Conservation (phyloP, 2,888 invertebrate genomes). For the Neocrepidodera transversa region DNA sequence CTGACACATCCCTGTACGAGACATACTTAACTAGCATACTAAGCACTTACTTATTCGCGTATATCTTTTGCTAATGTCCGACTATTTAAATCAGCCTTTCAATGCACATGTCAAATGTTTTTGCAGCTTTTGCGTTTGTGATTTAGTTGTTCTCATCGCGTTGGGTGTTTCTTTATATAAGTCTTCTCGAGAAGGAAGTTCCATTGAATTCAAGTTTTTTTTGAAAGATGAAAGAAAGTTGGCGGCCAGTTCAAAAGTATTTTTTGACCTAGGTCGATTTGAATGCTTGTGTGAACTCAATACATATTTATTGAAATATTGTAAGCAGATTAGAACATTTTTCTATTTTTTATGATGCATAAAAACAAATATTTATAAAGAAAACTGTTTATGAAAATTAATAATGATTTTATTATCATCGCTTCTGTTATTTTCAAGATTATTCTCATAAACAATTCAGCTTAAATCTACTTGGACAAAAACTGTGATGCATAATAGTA, state of each 20-base stretch:
- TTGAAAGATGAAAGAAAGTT: background rate
- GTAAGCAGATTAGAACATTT: background rate
- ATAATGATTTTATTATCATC: too few relatives aligned
- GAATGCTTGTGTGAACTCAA: background rate
- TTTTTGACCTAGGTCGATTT: background rate
- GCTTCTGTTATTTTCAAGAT: too few relatives aligned
- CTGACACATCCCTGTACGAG: background rate
- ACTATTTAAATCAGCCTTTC: background rate
- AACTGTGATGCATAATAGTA: too few relatives aligned
- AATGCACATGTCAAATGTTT: background rate
- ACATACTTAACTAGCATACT: background rate
- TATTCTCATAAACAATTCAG: too few relatives aligned
- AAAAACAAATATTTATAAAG: too few relatives aligned
- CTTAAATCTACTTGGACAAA: too few relatives aligned
- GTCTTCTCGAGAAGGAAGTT: background rate
- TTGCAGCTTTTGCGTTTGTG: background rate
- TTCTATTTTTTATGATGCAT: too few relatives aligned
- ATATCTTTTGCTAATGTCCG: background rate
- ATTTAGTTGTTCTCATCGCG: background rate
- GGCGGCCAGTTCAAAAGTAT: background rate
- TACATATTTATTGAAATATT: background rate
- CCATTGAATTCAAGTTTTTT: background rate
- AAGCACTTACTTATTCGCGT: background rate
- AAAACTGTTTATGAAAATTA: too few relatives aligned
- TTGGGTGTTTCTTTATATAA: background rate